Evolutionary conservation across 2,113 vertebrate genomes (phyloP).

Genomic region (Triplophysa rosa): DNA sequence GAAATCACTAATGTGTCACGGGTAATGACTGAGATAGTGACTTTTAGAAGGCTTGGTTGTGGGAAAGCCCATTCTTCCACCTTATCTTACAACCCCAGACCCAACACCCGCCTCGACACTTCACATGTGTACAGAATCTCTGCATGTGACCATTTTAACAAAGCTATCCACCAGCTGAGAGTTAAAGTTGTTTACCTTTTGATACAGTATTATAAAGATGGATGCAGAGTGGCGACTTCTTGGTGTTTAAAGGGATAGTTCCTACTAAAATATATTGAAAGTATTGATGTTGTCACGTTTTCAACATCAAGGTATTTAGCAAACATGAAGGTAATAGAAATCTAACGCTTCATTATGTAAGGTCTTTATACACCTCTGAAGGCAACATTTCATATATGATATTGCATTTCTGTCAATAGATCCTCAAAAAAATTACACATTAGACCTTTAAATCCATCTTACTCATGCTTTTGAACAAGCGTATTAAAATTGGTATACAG

Average conservation of each 20-base stretch:
- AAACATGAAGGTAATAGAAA: too few species aligned
- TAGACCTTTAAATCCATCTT: too few species aligned
- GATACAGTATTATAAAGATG: slow-evolving; percentile 9
- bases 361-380: too few species aligned
- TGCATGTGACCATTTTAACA: slow-evolving; percentile 24
- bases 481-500: too few species aligned
- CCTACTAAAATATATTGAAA: too few species aligned
- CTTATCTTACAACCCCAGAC: slow-evolving; percentile 68
- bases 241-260: background rate
- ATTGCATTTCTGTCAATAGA: too few species aligned
- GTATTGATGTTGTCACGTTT: too few species aligned
- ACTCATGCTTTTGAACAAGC: too few species aligned
- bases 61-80: slow-evolving; percentile 37
- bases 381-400: too few species aligned
- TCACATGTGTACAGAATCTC: slow-evolving; percentile 16
- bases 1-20: slow-evolving; percentile 60
- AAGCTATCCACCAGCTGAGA: slow-evolving; percentile 36
- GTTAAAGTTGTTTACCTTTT: slow-evolving; percentile 29
- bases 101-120: slow-evolving; percentile 48
- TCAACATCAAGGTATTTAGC: too few species aligned
- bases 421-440: too few species aligned
- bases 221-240: background rate
- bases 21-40: slow-evolving; percentile 67
- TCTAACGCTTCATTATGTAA: too few species aligned
- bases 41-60: slow-evolving; percentile 55